phyloP scores from a whole-genome alignment of 1,140 invertebrate species.

The Spodoptera litura region DNA sequence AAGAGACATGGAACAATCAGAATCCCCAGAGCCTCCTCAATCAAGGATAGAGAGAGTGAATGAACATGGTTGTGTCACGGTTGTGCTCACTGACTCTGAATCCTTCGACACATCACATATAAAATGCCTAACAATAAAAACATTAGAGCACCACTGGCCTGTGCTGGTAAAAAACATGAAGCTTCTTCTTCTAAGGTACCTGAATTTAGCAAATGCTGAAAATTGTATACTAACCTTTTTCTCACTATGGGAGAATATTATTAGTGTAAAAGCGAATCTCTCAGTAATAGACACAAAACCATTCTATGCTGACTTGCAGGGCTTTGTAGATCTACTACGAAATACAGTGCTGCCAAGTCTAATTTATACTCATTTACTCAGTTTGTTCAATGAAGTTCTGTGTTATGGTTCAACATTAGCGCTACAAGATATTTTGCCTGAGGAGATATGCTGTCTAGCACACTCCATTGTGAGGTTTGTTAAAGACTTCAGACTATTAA shows the following conservation, averaged over 20 bases:
- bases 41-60: conserved; percentile 77
- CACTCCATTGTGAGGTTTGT: conserved; percentile 94
- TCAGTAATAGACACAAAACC: conserved; percentile 95
- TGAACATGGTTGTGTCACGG: conserved; percentile 88
- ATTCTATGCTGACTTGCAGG: conserved; percentile 94
- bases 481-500: conserved; percentile 93
- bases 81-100: conserved; percentile 91
- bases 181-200: conserved; percentile 85
- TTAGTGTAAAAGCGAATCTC: conserved; percentile 95
- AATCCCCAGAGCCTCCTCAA: conserved; percentile 70
- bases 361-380: conserved; percentile 94
- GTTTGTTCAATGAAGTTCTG: conserved; percentile 94
- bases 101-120: conserved; percentile 93
- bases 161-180: conserved; percentile 90
- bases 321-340: conserved; percentile 91
- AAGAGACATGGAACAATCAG: conserved; percentile 63
- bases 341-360: conserved; percentile 91
- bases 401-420: conserved; percentile 96
- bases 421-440: conserved; percentile 93
- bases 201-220: conserved; percentile 87
- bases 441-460: conserved; percentile 94
- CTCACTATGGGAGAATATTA: conserved; percentile 95
- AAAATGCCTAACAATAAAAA: conserved; percentile 94
- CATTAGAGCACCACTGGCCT: conserved; percentile 93
- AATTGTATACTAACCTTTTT: conserved; percentile 93